Percentiles rank a stretch among this genome's conserved stretches.
Conservation (phyloP, 2,113 vertebrate species). For the Cynopterus brachyotis region DNA sequence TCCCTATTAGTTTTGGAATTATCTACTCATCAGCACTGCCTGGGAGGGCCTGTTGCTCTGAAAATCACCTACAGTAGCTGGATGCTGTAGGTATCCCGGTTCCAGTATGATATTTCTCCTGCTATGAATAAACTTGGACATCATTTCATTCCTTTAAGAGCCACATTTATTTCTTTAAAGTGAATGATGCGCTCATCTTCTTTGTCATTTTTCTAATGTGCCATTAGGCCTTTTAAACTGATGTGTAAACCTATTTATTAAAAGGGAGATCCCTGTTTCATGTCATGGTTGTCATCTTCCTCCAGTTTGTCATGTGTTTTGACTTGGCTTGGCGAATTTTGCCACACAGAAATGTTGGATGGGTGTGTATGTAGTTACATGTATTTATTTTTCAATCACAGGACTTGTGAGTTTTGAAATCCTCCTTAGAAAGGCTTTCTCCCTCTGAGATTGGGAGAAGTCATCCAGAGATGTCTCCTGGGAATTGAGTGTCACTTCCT, state of each 20-base stretch:
- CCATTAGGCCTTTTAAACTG: not conserved
- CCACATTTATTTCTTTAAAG: not conserved
- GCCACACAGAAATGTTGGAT: not conserved
- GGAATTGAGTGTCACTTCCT: not conserved
- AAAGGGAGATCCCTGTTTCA: not conserved
- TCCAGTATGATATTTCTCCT: not conserved
- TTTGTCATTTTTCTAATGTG: not conserved
- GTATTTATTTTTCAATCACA: not conserved
- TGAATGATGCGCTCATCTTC: not conserved
- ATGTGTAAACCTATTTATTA: not conserved
- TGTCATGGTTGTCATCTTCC: not conserved
- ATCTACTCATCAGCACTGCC: not conserved
- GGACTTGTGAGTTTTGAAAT: not conserved
- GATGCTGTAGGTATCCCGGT: not conserved
- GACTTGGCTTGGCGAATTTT: conserved; percentile 25
- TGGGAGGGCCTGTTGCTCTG: not conserved
- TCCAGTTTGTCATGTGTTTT: not conserved
- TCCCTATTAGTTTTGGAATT: not conserved
- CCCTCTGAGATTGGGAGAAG: not conserved
- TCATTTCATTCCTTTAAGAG: not conserved
- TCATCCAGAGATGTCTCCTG: not conserved
- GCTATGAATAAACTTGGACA: not conserved
- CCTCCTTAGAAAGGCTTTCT: not conserved
- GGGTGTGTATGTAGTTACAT: not conserved
- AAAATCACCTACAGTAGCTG: not conserved